Conservation (phyloP, 1,140 invertebrate species). For the Aphelinus atriplicis region DNA sequence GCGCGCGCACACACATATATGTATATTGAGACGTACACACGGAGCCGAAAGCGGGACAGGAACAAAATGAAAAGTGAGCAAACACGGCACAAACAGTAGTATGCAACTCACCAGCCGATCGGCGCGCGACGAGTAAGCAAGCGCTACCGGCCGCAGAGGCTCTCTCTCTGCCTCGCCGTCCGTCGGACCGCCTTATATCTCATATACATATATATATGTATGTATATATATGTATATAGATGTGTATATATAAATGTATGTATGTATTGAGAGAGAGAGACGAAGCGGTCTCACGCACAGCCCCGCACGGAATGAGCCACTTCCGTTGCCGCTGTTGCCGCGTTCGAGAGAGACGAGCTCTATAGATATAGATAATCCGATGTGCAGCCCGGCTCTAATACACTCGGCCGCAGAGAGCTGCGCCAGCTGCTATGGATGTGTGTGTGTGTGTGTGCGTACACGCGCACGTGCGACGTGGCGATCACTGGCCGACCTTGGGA, state of each 20-base stretch:
- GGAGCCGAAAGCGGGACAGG: neutral
- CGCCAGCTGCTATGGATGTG: no score
- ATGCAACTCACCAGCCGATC: conserved; percentile 26
- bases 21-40: neutral
- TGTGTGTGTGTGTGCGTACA: neutral
- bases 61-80: conserved; percentile 6
- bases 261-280: no score
- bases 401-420: no score
- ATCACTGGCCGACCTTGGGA: neutral
- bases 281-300: conserved; percentile 26
- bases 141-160: neutral
- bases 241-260: no score
- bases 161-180: conserved; percentile 1
- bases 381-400: no score
- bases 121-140: neutral
- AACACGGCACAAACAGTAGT: conserved; percentile 19
- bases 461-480: neutral
- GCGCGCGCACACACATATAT: conserved; percentile 4
- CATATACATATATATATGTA: neutral
- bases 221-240: no score
- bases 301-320: conserved; percentile 35
- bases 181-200: neutral
- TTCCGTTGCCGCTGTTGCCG: conserved; percentile 2
- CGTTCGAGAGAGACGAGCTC: neutral
- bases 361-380: no score